phyloP scores from a whole-genome alignment of 2,797 vertebrate genomes.

The Sebastes iracundus region DNA sequence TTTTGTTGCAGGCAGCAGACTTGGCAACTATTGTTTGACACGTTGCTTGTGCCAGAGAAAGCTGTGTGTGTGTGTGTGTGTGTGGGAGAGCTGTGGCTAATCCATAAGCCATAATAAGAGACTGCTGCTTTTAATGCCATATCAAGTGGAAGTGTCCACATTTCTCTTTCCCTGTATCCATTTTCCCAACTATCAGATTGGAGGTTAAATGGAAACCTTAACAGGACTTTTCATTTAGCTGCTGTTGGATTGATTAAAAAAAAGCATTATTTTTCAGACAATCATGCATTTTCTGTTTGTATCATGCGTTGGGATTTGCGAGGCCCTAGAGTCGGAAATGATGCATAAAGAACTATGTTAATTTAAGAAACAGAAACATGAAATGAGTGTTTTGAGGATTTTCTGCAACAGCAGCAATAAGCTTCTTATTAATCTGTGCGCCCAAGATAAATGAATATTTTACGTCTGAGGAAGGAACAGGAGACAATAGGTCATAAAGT shows the following conservation, averaged over 20 bases:
- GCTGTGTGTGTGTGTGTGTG: slow-evolving; percentile 1
- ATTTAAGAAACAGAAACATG: slow-evolving; percentile 34
- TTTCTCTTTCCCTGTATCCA: slow-evolving; percentile 23
- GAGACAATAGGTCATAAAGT: slow-evolving; percentile 55
- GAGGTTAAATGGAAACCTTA: slow-evolving; percentile 1
- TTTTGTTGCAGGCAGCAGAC: slow-evolving; percentile 64
- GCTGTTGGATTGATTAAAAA: neutral
- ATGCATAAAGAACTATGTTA: neutral
- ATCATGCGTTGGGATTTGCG: slow-evolving; percentile 16
- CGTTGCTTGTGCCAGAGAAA: slow-evolving; percentile 43
- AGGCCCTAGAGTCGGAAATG: neutral
- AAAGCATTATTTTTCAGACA: slow-evolving; percentile 13
- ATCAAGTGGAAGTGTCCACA: slow-evolving; percentile 46
- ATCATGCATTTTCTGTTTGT: neutral
- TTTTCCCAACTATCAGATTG: slow-evolving; percentile 30
- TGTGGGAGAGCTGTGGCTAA: slow-evolving; percentile 38
- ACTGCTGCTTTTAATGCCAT: slow-evolving; percentile 45
- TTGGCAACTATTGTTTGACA: slow-evolving; percentile 68
- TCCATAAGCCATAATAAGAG: slow-evolving; percentile 54
- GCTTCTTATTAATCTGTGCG: slow-evolving; percentile 39
- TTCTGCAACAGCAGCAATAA: slow-evolving; percentile 41
- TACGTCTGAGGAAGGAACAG: slow-evolving; percentile 30
- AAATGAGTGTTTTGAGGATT: slow-evolving; percentile 46
- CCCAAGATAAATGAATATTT: slow-evolving; percentile 54
- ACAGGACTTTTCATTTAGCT: slow-evolving; percentile 6